A percentile compares a stretch with the other conserved stretches of the same genome.
Conservation (phyloP, 2,797 vertebrate species). For the Arnoldichthys spilopterus region DNA sequence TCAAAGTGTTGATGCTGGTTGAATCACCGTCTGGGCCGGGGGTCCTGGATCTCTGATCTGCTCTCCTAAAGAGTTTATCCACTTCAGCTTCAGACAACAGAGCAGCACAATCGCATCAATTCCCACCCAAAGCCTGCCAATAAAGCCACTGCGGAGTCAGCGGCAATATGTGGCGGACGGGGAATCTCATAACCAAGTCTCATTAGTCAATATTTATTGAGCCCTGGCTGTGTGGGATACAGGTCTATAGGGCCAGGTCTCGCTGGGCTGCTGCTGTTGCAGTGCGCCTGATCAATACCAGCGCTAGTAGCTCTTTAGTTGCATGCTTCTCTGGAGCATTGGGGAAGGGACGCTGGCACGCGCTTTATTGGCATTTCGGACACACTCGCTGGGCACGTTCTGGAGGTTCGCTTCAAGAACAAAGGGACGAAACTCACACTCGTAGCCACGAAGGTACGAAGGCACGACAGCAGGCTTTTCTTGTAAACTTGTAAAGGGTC, state of each 20-base stretch:
- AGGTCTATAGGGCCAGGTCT: conserved; percentile 48
- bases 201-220: conserved; percentile 63
- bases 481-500: neutral
- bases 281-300: conserved; percentile 63
- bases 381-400: neutral
- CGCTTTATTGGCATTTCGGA: conserved; percentile 39
- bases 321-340: conserved; percentile 3
- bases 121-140: conserved; percentile 39
- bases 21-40: conserved; percentile 22
- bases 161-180: conserved; percentile 22
- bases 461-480: neutral
- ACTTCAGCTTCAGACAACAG: conserved; percentile 32
- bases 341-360: neutral
- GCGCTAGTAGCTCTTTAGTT: conserved; percentile 6
- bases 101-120: conserved; percentile 30
- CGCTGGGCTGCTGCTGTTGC: conserved; percentile 43
- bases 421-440: neutral
- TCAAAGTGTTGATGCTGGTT: neutral
- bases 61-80: conserved; percentile 38
- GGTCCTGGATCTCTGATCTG: conserved; percentile 40
- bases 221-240: conserved; percentile 42
- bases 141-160: conserved; percentile 49
- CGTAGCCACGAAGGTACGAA: conserved; percentile 4
- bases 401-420: neutral
- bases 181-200: conserved; percentile 48